Evolutionary conservation across 2,888 invertebrate genomes (phyloP).

Genomic region (Gastrophysa polygoni): DNA sequence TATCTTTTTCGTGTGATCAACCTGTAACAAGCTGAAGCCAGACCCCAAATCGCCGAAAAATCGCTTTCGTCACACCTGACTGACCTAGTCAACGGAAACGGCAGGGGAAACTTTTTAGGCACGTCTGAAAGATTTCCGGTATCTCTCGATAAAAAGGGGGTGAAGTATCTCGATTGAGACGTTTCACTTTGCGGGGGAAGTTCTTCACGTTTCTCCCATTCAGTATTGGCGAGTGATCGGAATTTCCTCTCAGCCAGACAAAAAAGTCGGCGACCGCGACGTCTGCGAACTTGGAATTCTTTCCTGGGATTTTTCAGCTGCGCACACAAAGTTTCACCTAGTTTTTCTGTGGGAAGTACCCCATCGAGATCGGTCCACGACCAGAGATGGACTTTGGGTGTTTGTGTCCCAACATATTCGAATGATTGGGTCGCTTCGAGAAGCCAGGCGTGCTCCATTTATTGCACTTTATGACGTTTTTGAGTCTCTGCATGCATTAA

Average conservation of each 20-base stretch:
- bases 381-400: too few species aligned
- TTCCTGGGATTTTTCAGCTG: constrained; percentile 33
- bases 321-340: constrained; percentile 37
- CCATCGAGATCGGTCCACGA: constrained; percentile 27
- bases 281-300: constrained; percentile 41
- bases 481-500: too few species aligned
- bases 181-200: constrained; percentile 38
- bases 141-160: constrained; percentile 44
- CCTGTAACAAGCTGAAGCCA: background rate
- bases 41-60: background rate
- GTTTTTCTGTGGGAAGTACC: constrained; percentile 40
- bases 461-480: too few species aligned
- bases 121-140: constrained; percentile 45
- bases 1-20: background rate
- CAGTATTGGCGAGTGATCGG: constrained; percentile 45
- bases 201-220: constrained; percentile 41
- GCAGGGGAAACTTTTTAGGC: constrained; percentile 29
- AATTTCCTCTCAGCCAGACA: constrained; percentile 34
- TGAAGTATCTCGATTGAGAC: constrained; percentile 43
- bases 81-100: constrained; percentile 40
- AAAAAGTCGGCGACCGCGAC: constrained; percentile 30
- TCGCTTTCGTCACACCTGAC: constrained; percentile 22
- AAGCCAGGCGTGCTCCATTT: too few species aligned
- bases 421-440: too few species aligned
- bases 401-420: too few species aligned